phyloP scores from a whole-genome alignment of 2,113 vertebrate species.

The Malurus elegans region DNA sequence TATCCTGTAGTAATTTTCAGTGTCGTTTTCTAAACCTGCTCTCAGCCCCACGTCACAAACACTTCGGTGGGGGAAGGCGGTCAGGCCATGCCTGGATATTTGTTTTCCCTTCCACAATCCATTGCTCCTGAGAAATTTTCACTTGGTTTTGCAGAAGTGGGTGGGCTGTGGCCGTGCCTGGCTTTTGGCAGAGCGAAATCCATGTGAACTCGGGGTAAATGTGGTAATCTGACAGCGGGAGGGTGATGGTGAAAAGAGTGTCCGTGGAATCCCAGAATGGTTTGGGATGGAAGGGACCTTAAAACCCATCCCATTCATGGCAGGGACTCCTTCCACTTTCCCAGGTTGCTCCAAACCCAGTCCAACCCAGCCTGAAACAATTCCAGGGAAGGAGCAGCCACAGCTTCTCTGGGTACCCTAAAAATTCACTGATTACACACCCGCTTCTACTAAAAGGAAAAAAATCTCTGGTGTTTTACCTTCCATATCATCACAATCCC shows the following conservation, averaged over 20 bases:
- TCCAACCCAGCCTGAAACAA: not conserved
- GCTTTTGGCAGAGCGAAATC: not conserved
- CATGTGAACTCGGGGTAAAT: not conserved
- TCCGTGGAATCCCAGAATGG: no score
- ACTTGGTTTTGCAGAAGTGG: not conserved
- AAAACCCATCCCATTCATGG: not conserved
- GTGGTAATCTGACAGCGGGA: not conserved
- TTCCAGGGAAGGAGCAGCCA: not conserved
- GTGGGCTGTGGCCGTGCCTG: not conserved
- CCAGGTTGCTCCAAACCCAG: rapidly evolving
- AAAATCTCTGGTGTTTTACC: not conserved
- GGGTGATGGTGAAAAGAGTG: not conserved
- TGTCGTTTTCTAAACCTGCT: not conserved
- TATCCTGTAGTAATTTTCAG: not conserved
- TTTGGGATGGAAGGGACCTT: not conserved
- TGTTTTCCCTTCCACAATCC: not conserved
- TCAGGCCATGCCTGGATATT: not conserved
- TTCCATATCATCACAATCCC: not conserved
- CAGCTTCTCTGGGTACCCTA: not conserved
- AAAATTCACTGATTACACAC: not conserved
- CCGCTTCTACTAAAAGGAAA: not conserved
- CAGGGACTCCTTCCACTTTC: not conserved
- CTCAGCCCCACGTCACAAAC: not conserved
- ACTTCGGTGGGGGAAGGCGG: not conserved
- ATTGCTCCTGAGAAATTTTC: not conserved